These are phyloP conservation scores for Dascillus cervinus DNA, from an alignment of 2,888 invertebrate species.

Conservation along the genomic window DNA sequence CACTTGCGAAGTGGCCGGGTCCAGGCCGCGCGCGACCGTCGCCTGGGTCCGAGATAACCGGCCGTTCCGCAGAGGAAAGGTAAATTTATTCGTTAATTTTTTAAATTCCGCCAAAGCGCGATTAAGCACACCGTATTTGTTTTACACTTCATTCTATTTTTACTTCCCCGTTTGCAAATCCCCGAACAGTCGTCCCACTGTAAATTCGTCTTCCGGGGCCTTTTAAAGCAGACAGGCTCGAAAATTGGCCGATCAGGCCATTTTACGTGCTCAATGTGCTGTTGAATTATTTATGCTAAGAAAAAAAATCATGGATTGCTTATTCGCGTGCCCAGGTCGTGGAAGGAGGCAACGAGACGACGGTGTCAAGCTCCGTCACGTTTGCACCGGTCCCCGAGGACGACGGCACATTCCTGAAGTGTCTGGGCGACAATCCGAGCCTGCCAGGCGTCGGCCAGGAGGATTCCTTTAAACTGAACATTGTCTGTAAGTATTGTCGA, in stretches of 20 bases:
- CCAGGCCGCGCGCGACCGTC: conserved; percentile 77
- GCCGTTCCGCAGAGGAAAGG: conserved; percentile 69
- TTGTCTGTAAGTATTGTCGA: conserved; percentile 70
- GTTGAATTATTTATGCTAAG: no score
- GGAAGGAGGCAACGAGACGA: conserved; percentile 60
- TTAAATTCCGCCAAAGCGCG: background rate
- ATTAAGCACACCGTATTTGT: background rate
- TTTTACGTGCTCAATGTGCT: no score
- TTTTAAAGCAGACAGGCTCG: no score
- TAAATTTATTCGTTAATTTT: conserved; percentile 37
- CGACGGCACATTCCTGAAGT: conserved; percentile 74
- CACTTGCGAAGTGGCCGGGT: conserved; percentile 75
- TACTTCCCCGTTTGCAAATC: no score
- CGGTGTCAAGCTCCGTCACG: conserved; percentile 67
- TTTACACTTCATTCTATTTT: background rate
- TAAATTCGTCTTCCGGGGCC: no score
- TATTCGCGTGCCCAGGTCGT: no score
- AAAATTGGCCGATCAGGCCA: no score
- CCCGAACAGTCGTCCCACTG: no score
- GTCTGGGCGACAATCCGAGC: conserved; percentile 77
- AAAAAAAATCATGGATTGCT: no score
- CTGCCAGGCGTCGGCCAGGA: conserved; percentile 69
- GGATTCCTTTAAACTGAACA: conserved; percentile 74
- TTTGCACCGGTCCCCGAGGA: conserved; percentile 81
- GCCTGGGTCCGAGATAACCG: conserved; percentile 79